Base-by-base conservation (phyloP, 2,888 invertebrate species). In the Tiphia femorata region DNA sequence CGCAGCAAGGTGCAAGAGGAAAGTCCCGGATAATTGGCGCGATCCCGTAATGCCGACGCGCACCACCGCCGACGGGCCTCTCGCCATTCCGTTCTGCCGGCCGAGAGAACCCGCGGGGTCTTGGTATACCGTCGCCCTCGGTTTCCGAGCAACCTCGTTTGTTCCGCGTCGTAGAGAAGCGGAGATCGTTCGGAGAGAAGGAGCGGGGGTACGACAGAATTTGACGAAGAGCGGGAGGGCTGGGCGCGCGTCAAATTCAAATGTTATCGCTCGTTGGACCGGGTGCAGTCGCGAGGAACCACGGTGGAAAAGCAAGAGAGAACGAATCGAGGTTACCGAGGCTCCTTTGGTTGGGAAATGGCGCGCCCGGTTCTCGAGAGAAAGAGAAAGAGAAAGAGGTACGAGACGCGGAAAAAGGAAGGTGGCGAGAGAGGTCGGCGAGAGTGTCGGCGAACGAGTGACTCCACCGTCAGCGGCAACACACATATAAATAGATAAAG, bases 21-120 rank as follows among this genome's bases (percentile, higher is more conserved):
- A 69, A 72, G 71, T 68, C 63, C 52, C 58, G 60, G 72, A 63
- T 72, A 71, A 71, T 72, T 67, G 67, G 67, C 62, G 52, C 38
- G 52, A 64, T 70, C 72, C 70, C 70, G 70, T 72, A 71, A 71
- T 61, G 60, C 57, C 56, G 57, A 30, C 37, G 25, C 51, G 51
- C 54, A 58, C 37, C 8, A 14, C 33, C 6, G 33, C 33, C 3
- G n/a, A n/a, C n/a, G n/a, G n/a, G n/a, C 5, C 29, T 49, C 47
- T 21, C 30, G 21, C 23, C 49, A 33, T 49, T 56, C 48, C 58
- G 20, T 33, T n/a, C n/a, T n/a, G n/a, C n/a, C n/a, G n/a, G n/a
- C n/a, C n/a, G n/a, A n/a, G n/a, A 33, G 12, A 3, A 33, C 12
- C 33, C 7, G 7, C 29, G 2, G n/a, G 3, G 12, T 6, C 33